Evolutionary conservation across 1,140 invertebrate species (phyloP), one percentile per base, ranked within the genome.

Genomic region (Anthonomus grandis): DNA sequence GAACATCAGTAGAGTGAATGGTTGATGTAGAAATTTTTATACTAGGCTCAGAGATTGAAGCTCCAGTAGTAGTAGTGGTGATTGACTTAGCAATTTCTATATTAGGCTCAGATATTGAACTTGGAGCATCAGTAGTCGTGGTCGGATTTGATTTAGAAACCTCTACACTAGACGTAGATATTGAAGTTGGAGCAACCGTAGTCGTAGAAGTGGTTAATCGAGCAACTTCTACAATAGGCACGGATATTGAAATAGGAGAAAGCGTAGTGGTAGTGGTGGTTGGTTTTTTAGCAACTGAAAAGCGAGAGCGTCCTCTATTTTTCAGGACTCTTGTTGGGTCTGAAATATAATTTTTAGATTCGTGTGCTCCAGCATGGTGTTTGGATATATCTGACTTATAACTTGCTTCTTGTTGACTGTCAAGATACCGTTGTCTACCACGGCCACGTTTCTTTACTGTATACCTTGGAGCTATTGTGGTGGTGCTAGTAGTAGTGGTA

Each of bases 401-500:
- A 18, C 49, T 51, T 17, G 49, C 49, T 41, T 39, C 49, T 25
- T 51, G 49, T 24, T 44, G 22, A 21, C 31, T 53, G 24, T 59
- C 36, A 12, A 25, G 13, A 18, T 60, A 18, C 22, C 38, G 25
- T 49, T 48, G 37, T 55, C 25, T 60, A 23, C 21, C 27, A 36
- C 44, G 36, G 23, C 38, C 22, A 49, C 42, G 18, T 56, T 37
- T 41, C 31, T 39, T 42, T 39, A 9, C 12, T 15, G 15, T 18
- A 10, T 39, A 9, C 12, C 18, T 23, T 47, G n/a, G 41, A 19
- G 44, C 12, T n/a, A n/a, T n/a, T n/a, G n/a, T n/a, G 23, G 51
- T 44, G 9, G 51, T 37, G 12, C n/a, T 23, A 18, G 23, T 48
- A 12, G 54, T 27, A 2, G 36, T 39, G 18, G 44, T 13, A 21